Conservation (phyloP, 2,888 invertebrate species). For the Stenchaetothrips biformis region DNA sequence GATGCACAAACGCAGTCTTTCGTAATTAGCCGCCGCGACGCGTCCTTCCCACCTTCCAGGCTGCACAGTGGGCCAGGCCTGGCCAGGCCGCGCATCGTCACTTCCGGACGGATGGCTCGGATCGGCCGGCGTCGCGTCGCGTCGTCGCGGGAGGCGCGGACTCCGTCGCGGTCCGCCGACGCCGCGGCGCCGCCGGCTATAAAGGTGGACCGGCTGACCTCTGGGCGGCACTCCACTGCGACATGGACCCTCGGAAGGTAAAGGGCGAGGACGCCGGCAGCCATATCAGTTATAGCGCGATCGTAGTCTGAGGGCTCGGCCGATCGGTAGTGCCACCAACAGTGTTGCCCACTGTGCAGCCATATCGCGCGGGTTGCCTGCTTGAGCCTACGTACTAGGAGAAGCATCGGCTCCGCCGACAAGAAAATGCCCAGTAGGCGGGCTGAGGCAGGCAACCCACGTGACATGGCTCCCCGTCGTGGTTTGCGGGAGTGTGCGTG, state of each 20-base stretch:
- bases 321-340: too few relatives aligned
- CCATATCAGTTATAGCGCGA: too few relatives aligned
- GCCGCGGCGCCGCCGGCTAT: not conserved
- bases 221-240: not conserved
- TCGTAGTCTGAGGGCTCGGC: too few relatives aligned
- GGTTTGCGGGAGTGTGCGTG: too few relatives aligned
- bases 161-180: not conserved
- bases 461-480: not conserved
- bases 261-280: not conserved
- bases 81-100: not conserved
- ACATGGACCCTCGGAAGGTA: not conserved
- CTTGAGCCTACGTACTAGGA: too few relatives aligned
- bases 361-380: too few relatives aligned
- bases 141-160: not conserved
- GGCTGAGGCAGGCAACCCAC: not conserved
- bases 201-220: not conserved
- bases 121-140: not conserved
- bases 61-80: not conserved
- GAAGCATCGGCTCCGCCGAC: too few relatives aligned
- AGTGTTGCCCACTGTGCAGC: too few relatives aligned
- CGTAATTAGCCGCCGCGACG: not conserved
- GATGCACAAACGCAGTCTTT: not conserved
- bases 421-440: not conserved
- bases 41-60: too few relatives aligned
- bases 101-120: conserved; percentile 12